Percentiles rank a stretch among this genome's conserved stretches.
These are phyloP conservation scores for Knipowitschia caucasica DNA, from an alignment of 2,797 vertebrate genomes.

Conservation along the genomic window DNA sequence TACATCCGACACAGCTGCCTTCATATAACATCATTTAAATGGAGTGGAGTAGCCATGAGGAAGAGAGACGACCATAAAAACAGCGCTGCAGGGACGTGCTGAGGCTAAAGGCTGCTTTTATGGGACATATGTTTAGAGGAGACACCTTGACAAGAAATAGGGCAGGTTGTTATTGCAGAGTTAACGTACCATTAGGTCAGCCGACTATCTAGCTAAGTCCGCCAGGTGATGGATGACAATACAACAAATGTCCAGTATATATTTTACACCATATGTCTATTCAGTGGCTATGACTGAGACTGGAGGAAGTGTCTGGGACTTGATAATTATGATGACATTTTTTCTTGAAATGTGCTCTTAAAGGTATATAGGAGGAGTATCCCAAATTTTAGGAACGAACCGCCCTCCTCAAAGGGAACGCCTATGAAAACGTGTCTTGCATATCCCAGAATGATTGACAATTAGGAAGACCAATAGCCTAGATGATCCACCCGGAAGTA, in stretches of 20 bases:
- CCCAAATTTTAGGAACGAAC: no score
- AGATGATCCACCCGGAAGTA: no score
- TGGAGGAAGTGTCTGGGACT: neutral
- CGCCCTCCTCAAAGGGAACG: no score
- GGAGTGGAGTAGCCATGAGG: neutral
- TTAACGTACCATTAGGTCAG: neutral
- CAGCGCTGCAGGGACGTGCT: neutral
- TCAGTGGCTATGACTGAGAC: neutral
- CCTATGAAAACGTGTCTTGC: no score
- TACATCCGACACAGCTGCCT: no score
- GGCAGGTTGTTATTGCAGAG: neutral
- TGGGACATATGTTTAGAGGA: neutral
- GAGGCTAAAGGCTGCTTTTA: neutral
- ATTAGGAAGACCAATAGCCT: no score
- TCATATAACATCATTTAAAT: constrained; percentile 6
- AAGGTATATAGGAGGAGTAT: no score
- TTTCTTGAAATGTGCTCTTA: no score
- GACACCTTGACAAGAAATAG: neutral
- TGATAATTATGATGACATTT: no score
- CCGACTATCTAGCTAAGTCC: neutral
- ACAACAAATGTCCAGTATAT: neutral
- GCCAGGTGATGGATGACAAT: no score
- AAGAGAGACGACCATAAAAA: constrained; percentile 3
- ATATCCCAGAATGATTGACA: no score
- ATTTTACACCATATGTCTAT: neutral